Base-by-base conservation (phyloP, 2,113 vertebrate species). In the Erinaceus europaeus region DNA sequence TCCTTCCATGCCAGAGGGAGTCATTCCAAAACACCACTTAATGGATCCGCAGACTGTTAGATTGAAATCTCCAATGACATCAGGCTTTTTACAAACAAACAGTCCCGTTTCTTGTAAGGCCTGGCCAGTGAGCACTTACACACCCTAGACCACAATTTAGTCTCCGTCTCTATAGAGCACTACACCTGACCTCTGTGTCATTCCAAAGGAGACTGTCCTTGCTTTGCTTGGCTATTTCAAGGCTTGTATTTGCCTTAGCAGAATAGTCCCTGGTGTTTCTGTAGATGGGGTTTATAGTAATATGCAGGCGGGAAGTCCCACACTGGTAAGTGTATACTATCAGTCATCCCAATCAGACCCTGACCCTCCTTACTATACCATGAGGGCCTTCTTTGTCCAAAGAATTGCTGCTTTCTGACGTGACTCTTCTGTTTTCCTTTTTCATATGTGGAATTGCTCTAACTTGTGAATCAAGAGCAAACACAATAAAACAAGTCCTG, bases 11-110 rank as follows among this genome's bases (percentile, higher is more conserved):
- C 90, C 40, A 0, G 57, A 50, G 73, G 73, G 80, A 44, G 25
- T n/a, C 74, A 42, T 42, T 93, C 89, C 89, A 95, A 95, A 93
- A 96, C 67, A 88, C 82, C 67, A 40, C 55, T 87, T 81, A 23
- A 40, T 82, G 73, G 76, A 72, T 79, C 8, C 72, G n/a, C 88
- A 48, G n/a, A n/a, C n/a, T n/a, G n/a, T n/a, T n/a, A 59, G 75
- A 46, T 27, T 40, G n/a, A 42, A 68, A 57, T 62, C 76, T 62
- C 79, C 76, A 68, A 55, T 42, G 42, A 48, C n/a, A n/a, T 1
- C 20, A n/a, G 64, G 61, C n/a, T 79, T 53, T 85, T 78, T 42
- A n/a, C 27, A 38, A 84, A 69, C 32, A 13, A 61, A n/a, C n/a
- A 10, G n/a, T 6, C 40, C 23, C 27, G 21, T 27, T 20, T 0